Conservation (phyloP, 1,140 invertebrate genomes). For the Calephelis virginiensis region DNA sequence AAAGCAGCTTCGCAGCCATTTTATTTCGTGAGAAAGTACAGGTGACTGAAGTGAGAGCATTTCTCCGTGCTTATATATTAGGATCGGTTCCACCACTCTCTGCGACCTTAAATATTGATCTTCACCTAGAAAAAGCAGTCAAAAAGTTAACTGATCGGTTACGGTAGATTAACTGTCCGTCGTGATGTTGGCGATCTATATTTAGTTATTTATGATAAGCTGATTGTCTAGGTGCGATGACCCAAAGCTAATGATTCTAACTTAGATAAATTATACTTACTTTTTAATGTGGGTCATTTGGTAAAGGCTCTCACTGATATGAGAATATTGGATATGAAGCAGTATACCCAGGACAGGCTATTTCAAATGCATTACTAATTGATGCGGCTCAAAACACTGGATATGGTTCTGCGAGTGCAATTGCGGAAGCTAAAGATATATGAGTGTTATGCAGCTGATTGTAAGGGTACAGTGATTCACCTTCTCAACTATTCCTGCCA, state of each 20-base stretch:
- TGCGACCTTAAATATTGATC: conserved; percentile 50
- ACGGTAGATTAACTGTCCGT: conserved; percentile 57
- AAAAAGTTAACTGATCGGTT: conserved; percentile 58
- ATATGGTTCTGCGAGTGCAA: conserved; percentile 46
- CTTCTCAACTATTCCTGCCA: no score
- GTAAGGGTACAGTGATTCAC: no score
- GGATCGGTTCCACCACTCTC: conserved; percentile 45
- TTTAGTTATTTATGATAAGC: conserved; percentile 23
- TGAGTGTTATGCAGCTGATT: no score
- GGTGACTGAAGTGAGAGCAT: conserved; percentile 70
- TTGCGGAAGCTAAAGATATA: conserved; percentile 48
- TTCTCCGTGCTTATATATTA: conserved; percentile 71
- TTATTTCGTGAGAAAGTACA: conserved; percentile 23
- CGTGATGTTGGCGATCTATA: conserved; percentile 42
- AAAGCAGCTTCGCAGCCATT: conserved; percentile 61
- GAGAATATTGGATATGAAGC: conserved; percentile 32
- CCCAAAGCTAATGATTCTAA: conserved; percentile 22
- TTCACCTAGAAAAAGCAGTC: conserved; percentile 57
- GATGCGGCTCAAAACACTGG: conserved; percentile 33
- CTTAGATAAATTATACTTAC: not conserved
- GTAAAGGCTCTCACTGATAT: no score
- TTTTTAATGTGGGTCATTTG: no score
- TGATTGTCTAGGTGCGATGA: conserved; percentile 35
- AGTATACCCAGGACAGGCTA: conserved; percentile 46
- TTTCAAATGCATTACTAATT: conserved; percentile 51